Percentiles rank a stretch among this genome's conserved stretches.
phyloP scores from a whole-genome alignment of 2,113 vertebrate species.

The Vicugna pacos region DNA sequence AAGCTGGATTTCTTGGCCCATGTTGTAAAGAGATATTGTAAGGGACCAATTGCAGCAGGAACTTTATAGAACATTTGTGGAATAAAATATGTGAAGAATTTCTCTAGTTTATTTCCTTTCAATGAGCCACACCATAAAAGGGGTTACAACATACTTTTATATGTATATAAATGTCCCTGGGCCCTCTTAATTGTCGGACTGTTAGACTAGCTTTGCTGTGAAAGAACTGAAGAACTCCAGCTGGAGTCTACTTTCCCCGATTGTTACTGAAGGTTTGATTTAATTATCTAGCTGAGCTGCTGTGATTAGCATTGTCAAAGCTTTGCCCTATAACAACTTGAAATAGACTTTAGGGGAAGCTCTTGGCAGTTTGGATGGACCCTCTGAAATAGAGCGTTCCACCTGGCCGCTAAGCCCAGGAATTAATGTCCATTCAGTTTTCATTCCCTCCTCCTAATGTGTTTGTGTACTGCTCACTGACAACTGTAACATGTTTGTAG shows the following conservation, averaged over 20 bases:
- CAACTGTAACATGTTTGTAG: constrained; percentile 85
- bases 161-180: constrained; percentile 61
- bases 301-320: constrained; percentile 31
- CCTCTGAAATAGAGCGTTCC: constrained; percentile 24
- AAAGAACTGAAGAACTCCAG: constrained; percentile 55
- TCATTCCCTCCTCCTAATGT: background rate
- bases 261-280: constrained; percentile 27
- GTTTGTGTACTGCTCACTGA: constrained; percentile 80
- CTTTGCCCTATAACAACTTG: background rate
- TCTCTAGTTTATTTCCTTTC: constrained; percentile 82
- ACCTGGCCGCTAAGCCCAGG: constrained; percentile 24
- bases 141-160: constrained; percentile 48
- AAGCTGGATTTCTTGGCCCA: constrained; percentile 37
- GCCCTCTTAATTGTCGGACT: constrained; percentile 61
- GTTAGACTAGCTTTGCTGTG: background rate
- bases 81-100: constrained; percentile 79
- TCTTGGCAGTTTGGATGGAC: background rate
- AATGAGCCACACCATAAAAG: constrained; percentile 81
- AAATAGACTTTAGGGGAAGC: background rate
- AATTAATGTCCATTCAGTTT: constrained; percentile 29
- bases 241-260: background rate
- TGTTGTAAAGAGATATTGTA: constrained; percentile 67
- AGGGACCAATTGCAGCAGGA: constrained; percentile 56
- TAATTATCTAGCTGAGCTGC: constrained; percentile 43
- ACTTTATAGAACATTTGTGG: constrained; percentile 81